These are phyloP conservation scores for Epinotia ramella DNA, from an alignment of 2,888 invertebrate genomes.

Conservation along the genomic window DNA sequence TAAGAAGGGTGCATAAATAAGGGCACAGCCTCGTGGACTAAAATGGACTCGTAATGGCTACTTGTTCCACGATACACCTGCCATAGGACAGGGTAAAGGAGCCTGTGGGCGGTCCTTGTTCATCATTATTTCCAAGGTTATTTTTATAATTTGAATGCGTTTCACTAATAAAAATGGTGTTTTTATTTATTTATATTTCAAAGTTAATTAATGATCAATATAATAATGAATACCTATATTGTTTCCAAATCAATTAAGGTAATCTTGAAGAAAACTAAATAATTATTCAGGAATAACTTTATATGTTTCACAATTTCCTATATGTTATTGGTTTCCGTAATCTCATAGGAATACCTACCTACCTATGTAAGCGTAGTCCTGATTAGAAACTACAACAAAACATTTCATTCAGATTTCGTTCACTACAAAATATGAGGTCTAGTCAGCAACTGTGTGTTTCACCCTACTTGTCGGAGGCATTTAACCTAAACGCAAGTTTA, in stretches of 20 bases:
- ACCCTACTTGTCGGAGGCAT: constrained; percentile 7
- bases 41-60: constrained; percentile 83
- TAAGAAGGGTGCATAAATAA: constrained; percentile 83
- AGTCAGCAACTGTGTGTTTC: constrained; percentile 2
- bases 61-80: constrained; percentile 82
- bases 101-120: constrained; percentile 16
- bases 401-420: background rate
- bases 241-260: background rate
- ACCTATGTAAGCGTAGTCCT: background rate
- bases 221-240: background rate
- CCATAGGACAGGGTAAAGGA: constrained; percentile 48
- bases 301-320: background rate
- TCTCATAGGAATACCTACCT: background rate
- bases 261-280: background rate
- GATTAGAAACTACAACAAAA: background rate
- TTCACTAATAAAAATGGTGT: background rate
- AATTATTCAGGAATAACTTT: too few relatives aligned
- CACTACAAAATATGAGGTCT: background rate
- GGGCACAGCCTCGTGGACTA: constrained; percentile 75
- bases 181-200: background rate
- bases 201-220: background rate
- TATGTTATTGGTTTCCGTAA: background rate
- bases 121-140: background rate
- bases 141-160: background rate
- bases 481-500: constrained; percentile 13